These are phyloP conservation scores for Drosophila pseudotalamancana DNA, from an alignment of 2,888 invertebrate species.

Conservation along the genomic window DNA sequence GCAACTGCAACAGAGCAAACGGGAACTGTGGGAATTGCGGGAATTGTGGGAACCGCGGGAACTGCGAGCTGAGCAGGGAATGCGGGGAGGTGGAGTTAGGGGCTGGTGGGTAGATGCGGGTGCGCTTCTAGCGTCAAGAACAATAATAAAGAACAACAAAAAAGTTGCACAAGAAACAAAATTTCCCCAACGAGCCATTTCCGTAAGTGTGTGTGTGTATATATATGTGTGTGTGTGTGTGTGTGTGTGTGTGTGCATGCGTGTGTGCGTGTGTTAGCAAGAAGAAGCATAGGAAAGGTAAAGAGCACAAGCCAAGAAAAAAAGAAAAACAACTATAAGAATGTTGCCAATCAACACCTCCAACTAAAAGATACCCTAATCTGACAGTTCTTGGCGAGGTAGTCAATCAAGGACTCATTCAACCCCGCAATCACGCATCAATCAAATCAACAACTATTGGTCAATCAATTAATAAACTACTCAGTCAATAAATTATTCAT, in stretches of 20 bases:
- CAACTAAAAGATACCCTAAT: slow-evolving; percentile 7
- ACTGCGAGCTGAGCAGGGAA: too few species aligned
- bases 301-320: background rate
- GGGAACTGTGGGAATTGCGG: slow-evolving; percentile 10
- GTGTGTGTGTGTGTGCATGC: slow-evolving; percentile 7
- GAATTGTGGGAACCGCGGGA: slow-evolving; percentile 5
- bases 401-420: background rate
- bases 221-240: slow-evolving; percentile 12
- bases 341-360: background rate
- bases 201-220: slow-evolving; percentile 15
- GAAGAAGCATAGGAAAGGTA: slow-evolving; percentile 7
- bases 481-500: background rate
- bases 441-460: too few species aligned
- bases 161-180: slow-evolving; percentile 62
- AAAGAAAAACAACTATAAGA: background rate
- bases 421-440: too few species aligned
- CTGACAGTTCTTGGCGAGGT: too few species aligned
- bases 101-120: too few species aligned
- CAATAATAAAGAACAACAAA: slow-evolving; percentile 58
- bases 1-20: slow-evolving; percentile 12
- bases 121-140: slow-evolving; percentile 34
- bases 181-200: slow-evolving; percentile 79
- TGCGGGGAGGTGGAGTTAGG: too few species aligned
- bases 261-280: slow-evolving; percentile 15
- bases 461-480: background rate